Conservation (phyloP, 2,888 invertebrate genomes). For the Tetheella fluctuosa region DNA sequence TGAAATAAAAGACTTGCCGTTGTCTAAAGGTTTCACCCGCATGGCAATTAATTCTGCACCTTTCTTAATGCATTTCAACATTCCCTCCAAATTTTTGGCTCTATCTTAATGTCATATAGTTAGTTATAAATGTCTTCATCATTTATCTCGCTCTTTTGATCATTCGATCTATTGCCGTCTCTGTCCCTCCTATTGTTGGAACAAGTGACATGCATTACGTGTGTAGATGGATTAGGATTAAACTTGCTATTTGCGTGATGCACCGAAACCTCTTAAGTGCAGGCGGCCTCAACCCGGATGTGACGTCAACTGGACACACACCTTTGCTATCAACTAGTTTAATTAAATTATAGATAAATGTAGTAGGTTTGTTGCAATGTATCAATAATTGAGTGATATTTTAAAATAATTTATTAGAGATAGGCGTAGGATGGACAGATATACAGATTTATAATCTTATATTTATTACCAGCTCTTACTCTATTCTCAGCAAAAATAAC, state of each 20-base stretch:
- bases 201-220: neutral
- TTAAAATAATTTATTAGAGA: neutral
- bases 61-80: too few species aligned
- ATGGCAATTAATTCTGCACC: too few species aligned
- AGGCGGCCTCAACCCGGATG: constrained; percentile 11
- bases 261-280: constrained; percentile 4
- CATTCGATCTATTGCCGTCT: neutral
- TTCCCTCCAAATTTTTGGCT: too few species aligned
- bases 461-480: too few species aligned
- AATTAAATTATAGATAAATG: constrained; percentile 1
- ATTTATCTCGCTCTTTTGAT: neutral
- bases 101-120: too few species aligned
- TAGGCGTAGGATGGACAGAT: too few species aligned
- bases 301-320: neutral
- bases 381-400: neutral
- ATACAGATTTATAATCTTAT: too few species aligned
- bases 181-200: neutral
- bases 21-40: too few species aligned
- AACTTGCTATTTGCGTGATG: constrained; percentile 3
- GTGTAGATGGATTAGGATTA: constrained; percentile 11
- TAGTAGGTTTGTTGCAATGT: neutral
- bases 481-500: too few species aligned
- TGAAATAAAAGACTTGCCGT: too few species aligned
- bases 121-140: too few species aligned
- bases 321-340: neutral